phyloP scores from a whole-genome alignment of 2,888 invertebrate genomes.

The Parapristionchus giblindavisi region DNA sequence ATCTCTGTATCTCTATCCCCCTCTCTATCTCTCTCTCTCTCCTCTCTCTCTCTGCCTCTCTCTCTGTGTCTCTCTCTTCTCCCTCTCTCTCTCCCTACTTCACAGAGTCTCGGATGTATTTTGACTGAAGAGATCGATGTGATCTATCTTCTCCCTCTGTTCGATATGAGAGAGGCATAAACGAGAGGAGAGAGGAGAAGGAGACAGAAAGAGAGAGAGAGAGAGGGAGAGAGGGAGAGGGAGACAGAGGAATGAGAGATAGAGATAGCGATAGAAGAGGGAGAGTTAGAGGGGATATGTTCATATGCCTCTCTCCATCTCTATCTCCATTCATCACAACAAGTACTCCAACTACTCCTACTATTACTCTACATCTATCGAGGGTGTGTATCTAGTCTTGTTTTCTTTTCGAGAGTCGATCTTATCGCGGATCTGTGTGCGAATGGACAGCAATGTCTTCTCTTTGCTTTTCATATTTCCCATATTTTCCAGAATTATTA shows the following conservation, averaged over 20 bases:
- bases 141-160: too few species aligned
- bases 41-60: conserved; percentile 9
- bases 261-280: conserved; percentile 15
- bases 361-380: too few species aligned
- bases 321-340: too few species aligned
- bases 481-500: too few species aligned
- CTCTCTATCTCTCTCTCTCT: not conserved
- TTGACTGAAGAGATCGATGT: not conserved
- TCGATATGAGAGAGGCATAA: conserved; percentile 20
- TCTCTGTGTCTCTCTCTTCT: not conserved
- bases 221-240: conserved; percentile 12
- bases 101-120: conserved; percentile 17
- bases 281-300: conserved; percentile 22
- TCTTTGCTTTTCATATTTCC: too few species aligned
- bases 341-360: too few species aligned
- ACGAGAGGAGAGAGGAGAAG: conserved; percentile 17
- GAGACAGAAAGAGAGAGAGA: conserved; percentile 29
- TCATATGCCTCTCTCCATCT: too few species aligned
- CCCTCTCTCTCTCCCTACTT: not conserved
- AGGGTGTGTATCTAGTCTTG: too few species aligned
- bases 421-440: too few species aligned
- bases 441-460: too few species aligned
- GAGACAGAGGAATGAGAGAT: conserved; percentile 26
- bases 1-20: not conserved
- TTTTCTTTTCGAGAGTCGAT: too few species aligned